Base-by-base conservation (phyloP, 2,888 invertebrate genomes). In the Mystacides longicornis region DNA sequence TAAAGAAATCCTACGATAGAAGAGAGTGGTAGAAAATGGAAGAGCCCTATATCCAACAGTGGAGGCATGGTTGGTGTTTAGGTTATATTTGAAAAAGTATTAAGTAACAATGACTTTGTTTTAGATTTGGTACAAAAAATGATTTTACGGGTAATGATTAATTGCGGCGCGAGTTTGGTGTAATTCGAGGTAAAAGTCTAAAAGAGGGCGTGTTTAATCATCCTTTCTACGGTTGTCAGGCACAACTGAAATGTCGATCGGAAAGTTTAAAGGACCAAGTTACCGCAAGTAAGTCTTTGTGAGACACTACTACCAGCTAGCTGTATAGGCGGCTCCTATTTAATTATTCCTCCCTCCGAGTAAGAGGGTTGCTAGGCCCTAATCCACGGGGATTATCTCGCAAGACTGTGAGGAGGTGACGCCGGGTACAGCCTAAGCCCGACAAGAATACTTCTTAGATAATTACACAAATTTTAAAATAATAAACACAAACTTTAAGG, bases 311-410 rank as follows among this genome's bases (percentile, higher is more conserved):
- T 45, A 14, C 14, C 37, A n/a, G n/a, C 37, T 37, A 14, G 56
- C 45, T 42, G 16, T 43, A 20, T 27, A 23, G 23, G 54, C 37
- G 51, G 19, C 69, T 69, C 70, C 71, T 71, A 74, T 72, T 74
- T 76, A 75, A 77, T 77, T 76, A 77, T 77, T 76, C 74, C 68
- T 67, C 69, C 69, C 23, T 48, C 23, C 22, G 21, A 48, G 48
- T 20, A 21, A 48, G 48, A 48, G 48, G 21, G 72, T 72, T 37
- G 71, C 72, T 68, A 71, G 73, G 71, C 69, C 69, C 72, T 75
- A 76, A 76, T 75, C 76, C 75, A 59, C 64, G 58, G 68, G 75
- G 75, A 76, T 77, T 76, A 74, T 71, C 69, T 72, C 71, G 75
- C 51, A 54, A 48, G 33, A 23, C 45, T 47, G 45, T 23, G n/a